phyloP scores from a whole-genome alignment of 2,888 invertebrate species.

The Drosophila meridiana region DNA sequence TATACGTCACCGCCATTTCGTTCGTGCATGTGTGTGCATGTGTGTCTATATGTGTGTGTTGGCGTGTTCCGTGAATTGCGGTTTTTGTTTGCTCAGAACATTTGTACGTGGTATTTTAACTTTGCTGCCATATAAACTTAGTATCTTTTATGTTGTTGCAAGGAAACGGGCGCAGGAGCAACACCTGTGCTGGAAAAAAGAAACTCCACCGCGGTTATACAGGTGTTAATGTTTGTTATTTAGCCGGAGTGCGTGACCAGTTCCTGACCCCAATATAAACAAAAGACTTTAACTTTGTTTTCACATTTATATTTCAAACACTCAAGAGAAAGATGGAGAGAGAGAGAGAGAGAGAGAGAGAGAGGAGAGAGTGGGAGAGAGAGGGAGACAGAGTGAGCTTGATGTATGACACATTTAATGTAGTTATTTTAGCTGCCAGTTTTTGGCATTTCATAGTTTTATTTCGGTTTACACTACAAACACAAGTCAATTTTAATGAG shows the following conservation, averaged over 20 bases:
- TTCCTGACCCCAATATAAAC: slow-evolving; percentile 28
- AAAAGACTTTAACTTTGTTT: slow-evolving; percentile 40
- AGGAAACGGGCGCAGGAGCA: slow-evolving; percentile 29
- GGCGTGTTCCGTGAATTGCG: slow-evolving; percentile 39
- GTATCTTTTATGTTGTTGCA: slow-evolving; percentile 52
- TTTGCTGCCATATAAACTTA: slow-evolving; percentile 49
- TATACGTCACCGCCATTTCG: slow-evolving; percentile 55
- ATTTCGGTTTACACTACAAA: slow-evolving; percentile 41
- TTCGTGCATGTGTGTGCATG: slow-evolving; percentile 25
- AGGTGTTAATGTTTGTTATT: slow-evolving; percentile 74
- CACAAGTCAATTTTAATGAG: slow-evolving; percentile 31
- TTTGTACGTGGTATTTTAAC: slow-evolving; percentile 68
- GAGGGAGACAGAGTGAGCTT: slow-evolving; percentile 36
- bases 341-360: slow-evolving; percentile 30
- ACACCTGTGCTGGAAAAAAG: slow-evolving; percentile 45
- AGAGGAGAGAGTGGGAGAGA: not conserved
- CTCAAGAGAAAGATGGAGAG: slow-evolving; percentile 48
- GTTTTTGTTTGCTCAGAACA: slow-evolving; percentile 70
- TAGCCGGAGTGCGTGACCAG: slow-evolving; percentile 53
- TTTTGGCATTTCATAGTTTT: slow-evolving; percentile 46
- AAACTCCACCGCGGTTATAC: slow-evolving; percentile 51
- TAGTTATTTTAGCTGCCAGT: slow-evolving; percentile 39
- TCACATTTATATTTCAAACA: slow-evolving; percentile 77
- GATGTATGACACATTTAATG: slow-evolving; percentile 37
- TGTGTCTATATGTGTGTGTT: slow-evolving; percentile 2